Percentiles rank a stretch among this genome's conserved stretches.
Conservation (phyloP, 1,140 invertebrate species). For the Trachelipus rathkii region DNA sequence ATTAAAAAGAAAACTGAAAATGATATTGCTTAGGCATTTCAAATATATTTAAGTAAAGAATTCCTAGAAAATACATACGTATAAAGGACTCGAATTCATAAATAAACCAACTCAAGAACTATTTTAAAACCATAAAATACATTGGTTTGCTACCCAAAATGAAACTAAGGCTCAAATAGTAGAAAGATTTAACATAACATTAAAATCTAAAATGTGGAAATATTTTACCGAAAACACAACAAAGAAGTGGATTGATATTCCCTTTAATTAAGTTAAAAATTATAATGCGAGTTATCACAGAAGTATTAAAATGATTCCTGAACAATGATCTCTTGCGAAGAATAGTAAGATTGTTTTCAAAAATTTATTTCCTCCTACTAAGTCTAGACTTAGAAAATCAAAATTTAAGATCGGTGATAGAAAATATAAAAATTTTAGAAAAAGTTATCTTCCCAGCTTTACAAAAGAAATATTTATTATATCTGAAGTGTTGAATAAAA, state of each 20-base stretch:
- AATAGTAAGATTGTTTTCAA: constrained; percentile 14
- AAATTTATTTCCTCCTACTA: constrained; percentile 6
- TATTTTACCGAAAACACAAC: constrained; percentile 46
- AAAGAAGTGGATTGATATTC: constrained; percentile 42
- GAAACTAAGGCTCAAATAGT: constrained; percentile 31
- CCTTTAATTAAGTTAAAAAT: constrained; percentile 40
- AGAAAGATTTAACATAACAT: constrained; percentile 48
- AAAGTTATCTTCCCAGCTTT: constrained; percentile 46
- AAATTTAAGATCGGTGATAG: constrained; percentile 39
- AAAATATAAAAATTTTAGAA: constrained; percentile 33
- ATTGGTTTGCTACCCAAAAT: constrained; percentile 41
- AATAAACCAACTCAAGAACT: constrained; percentile 45
- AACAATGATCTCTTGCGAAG: constrained; percentile 35
- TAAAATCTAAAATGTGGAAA: constrained; percentile 47
- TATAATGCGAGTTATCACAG: constrained; percentile 48
- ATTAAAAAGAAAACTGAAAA: constrained; percentile 53
- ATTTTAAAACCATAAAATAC: constrained; percentile 32
- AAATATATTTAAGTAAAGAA: constrained; percentile 45
- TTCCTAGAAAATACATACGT: constrained; percentile 52
- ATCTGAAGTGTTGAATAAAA: constrained; percentile 34
- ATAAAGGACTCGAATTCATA: constrained; percentile 53
- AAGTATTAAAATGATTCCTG: constrained; percentile 45
- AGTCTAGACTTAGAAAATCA: constrained; percentile 13
- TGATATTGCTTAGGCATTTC: constrained; percentile 44
- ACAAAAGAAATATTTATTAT: constrained; percentile 46